These are phyloP conservation scores for Palythoa grandiflora DNA, from an alignment of 92 coral and sea anemone species.

Conservation along the genomic window DNA sequence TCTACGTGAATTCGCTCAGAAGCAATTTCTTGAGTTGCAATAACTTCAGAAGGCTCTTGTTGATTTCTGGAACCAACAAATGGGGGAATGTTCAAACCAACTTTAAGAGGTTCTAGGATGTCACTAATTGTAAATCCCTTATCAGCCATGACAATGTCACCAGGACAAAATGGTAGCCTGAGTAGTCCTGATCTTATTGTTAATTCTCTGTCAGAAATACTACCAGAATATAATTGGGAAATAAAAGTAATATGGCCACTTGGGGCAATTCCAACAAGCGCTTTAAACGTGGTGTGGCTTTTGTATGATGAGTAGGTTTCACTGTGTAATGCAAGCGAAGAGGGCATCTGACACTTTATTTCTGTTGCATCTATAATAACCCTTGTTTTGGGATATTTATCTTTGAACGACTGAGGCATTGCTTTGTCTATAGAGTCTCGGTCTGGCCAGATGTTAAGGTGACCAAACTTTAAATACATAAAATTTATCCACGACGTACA, in stretches of 20 bases:
- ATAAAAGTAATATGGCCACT: slow-evolving; percentile 59
- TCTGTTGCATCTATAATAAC: slow-evolving; percentile 52
- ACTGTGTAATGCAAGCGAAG: slow-evolving; percentile 63
- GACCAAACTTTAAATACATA: slow-evolving; percentile 42
- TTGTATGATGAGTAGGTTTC: slow-evolving; percentile 55
- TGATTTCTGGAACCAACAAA: slow-evolving; percentile 47
- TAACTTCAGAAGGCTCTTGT: slow-evolving; percentile 42
- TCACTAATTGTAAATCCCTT: not conserved
- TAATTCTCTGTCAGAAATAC: slow-evolving; percentile 46
- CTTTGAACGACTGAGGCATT: slow-evolving; percentile 44
- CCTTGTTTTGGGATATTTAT: slow-evolving; percentile 49
- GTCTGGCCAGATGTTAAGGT: slow-evolving; percentile 46
- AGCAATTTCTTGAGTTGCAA: slow-evolving; percentile 57
- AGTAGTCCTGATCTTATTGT: slow-evolving; percentile 16
- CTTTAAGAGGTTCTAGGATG: slow-evolving; percentile 38
- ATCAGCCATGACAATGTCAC: slow-evolving; percentile 29
- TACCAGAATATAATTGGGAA: slow-evolving; percentile 60
- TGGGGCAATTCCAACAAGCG: slow-evolving; percentile 68
- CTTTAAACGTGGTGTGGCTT: slow-evolving; percentile 60
- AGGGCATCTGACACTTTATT: slow-evolving; percentile 50
- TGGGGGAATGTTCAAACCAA: slow-evolving; percentile 51
- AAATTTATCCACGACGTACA: slow-evolving; percentile 58
- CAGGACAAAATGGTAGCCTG: slow-evolving; percentile 38
- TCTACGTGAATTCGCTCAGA: slow-evolving; percentile 50
- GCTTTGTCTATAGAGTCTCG: slow-evolving; percentile 30